Evolutionary conservation across 92 coral and sea anemone genomes (phyloP), one percentile per base, ranked within the genome.

Genomic region (Virgularia gustaviana): DNA sequence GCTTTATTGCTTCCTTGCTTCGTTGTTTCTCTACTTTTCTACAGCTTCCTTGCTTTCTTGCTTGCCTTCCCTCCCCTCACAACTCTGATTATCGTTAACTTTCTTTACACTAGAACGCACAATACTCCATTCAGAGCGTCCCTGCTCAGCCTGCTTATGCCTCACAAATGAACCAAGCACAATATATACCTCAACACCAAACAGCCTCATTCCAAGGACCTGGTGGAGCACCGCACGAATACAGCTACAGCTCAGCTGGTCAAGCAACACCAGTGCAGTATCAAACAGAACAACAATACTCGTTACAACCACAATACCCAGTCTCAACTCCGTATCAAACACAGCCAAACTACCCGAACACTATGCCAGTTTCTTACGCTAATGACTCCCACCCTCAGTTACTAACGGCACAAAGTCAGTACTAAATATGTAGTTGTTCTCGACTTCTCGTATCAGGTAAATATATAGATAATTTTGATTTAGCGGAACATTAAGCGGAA

Each of bases 101-200:
- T n/a, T n/a, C n/a, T n/a, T n/a, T n/a, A n/a, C n/a, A n/a, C n/a
- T 72, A 90, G 90, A 81, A 84, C 24, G 60, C 95, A 25, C 85
- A 78, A 6, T 90, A 90, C 33, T 80, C 97, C 2, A 88, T 84
- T 32, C 97, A 80, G 49, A 95, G 90, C 10, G 90, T 95, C 35
- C 53, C 72, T 33, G 89, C 85, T 37, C 89, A 87, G n/a, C 82
- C 88, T 23, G 42, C 57, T 22, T 90, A 85, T 44, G 68, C 82
- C 23, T 68, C 85, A 43, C 77, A 76, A 20, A 64, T 58, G 39
- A 70, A 42, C 41, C 72, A 65, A 65, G 72, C 54, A 22, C 72
- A 65, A 23, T 65, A 65, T 19, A 56, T 65, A 18, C 72, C 72
- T 8, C 72, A 65, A 27, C 72, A 65, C 41, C 72, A 65, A 16